Conservation (phyloP, 2,113 vertebrate genomes). For the Pseudorectes ferrugineus region DNA sequence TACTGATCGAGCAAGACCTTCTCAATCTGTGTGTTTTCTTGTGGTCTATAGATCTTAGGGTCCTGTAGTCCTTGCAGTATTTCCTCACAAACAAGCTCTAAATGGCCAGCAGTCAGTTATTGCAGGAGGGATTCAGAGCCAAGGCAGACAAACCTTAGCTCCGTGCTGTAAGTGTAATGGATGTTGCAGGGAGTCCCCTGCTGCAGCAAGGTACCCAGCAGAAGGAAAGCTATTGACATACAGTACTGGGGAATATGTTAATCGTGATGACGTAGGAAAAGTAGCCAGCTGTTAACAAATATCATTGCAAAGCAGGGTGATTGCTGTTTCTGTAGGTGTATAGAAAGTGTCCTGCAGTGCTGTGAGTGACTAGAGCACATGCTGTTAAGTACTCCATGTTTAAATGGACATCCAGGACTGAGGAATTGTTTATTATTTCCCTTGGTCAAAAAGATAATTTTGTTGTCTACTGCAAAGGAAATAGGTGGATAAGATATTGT, state of each 20-base stretch:
- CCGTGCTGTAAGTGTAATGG: neutral
- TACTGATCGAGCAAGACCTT: neutral
- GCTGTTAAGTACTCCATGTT: neutral
- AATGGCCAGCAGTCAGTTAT: neutral
- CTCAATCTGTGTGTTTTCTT: neutral
- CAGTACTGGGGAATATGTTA: neutral
- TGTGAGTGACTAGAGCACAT: neutral
- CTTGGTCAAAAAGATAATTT: neutral
- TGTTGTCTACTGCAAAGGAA: neutral
- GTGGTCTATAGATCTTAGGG: neutral
- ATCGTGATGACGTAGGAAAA: neutral
- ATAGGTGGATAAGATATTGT: neutral
- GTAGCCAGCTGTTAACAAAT: neutral
- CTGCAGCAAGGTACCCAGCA: neutral
- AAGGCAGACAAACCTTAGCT: neutral
- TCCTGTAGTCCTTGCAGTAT: neutral
- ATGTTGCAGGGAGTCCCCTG: neutral
- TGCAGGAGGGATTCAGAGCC: neutral
- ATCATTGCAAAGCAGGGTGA: neutral
- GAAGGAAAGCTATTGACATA: neutral
- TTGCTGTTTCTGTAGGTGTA: neutral
- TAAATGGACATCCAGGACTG: neutral
- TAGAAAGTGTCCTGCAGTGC: neutral
- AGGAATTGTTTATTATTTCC: rapidly evolving
- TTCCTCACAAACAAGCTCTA: neutral